These are phyloP conservation scores for Oceanites oceanicus DNA, from an alignment of 2,113 vertebrate genomes.

Conservation along the genomic window DNA sequence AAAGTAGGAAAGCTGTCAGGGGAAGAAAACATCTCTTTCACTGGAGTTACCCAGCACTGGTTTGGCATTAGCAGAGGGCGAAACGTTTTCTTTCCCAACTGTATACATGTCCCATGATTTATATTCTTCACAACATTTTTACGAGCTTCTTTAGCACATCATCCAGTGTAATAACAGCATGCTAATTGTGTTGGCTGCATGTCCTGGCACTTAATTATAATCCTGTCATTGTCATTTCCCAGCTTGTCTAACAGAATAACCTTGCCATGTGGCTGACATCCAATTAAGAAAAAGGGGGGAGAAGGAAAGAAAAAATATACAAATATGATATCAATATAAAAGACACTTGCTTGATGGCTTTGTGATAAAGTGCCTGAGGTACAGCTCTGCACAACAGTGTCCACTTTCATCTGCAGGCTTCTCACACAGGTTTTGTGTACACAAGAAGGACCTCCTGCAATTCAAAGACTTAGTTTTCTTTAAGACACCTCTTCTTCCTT, in stretches of 20 bases:
- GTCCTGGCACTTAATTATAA: conserved; percentile 76
- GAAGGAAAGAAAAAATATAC: neutral
- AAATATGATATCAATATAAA: neutral
- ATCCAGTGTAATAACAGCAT: conserved; percentile 66
- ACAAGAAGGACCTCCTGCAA: neutral
- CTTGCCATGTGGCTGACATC: conserved; percentile 67
- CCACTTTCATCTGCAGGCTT: neutral
- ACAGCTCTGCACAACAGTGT: neutral
- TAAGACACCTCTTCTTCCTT: neutral
- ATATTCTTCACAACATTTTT: conserved; percentile 66
- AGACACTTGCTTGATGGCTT: neutral
- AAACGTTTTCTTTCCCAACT: neutral
- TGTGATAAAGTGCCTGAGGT: neutral
- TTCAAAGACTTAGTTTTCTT: neutral
- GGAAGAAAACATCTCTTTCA: neutral
- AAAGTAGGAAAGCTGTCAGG: neutral
- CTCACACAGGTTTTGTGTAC: neutral
- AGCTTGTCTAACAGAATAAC: conserved; percentile 70
- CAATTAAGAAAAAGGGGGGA: conserved; percentile 12
- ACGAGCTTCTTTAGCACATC: conserved; percentile 68
- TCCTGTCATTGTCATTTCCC: conserved; percentile 71
- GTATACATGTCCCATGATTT: conserved; percentile 45
- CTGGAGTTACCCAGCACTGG: neutral
- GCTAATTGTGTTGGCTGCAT: conserved; percentile 74
- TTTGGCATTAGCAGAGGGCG: neutral